These are phyloP conservation scores for Squalus acanthias DNA, from an alignment of 2,797 vertebrate genomes.

Conservation along the genomic window DNA sequence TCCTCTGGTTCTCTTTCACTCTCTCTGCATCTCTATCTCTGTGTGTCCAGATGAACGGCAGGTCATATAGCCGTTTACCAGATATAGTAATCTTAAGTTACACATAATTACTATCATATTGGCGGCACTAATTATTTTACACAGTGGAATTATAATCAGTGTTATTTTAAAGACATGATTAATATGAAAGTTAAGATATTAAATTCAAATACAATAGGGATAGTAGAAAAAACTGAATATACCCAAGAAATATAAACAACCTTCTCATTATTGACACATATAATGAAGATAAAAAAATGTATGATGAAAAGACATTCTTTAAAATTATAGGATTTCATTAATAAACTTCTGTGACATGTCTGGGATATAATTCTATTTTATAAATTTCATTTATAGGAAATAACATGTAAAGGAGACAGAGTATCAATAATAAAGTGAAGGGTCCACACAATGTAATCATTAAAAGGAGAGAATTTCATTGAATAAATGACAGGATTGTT, in stretches of 20 bases:
- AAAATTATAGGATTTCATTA: not conserved
- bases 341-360: not conserved
- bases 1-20: not conserved
- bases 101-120: not conserved
- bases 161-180: not conserved
- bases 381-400: not conserved
- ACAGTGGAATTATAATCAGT: not conserved
- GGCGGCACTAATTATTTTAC: not conserved
- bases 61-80: not conserved
- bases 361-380: not conserved
- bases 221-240: not conserved
- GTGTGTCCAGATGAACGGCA: not conserved
- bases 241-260: not conserved
- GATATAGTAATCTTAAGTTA: not conserved
- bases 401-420: not conserved
- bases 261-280: not conserved
- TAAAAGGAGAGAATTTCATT: not conserved
- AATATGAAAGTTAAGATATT: not conserved
- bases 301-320: not conserved
- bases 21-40: not conserved
- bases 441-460: not conserved
- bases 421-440: slow-evolving; percentile 4
- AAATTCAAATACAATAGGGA: not conserved
- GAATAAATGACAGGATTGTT: not conserved
- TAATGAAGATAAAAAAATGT: not conserved